phyloP scores from a whole-genome alignment of 2,888 invertebrate genomes.

The Alentia gelatinosa region DNA sequence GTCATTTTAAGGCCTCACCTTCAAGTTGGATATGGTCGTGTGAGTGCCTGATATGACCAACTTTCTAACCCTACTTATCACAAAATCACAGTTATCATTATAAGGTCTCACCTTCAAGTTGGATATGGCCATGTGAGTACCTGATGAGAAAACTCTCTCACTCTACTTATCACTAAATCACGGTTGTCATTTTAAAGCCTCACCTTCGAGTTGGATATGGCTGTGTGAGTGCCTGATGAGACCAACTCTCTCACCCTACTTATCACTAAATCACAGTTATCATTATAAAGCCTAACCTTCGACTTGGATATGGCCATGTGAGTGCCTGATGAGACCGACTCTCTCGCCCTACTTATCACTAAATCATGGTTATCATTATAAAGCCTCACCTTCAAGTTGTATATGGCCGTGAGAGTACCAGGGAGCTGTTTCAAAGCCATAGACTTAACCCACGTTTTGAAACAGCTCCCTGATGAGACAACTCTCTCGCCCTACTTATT shows the following conservation, averaged over 20 bases:
- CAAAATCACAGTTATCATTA: too few species aligned
- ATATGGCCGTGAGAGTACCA: too few species aligned
- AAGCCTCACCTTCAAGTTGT: constrained; percentile 72
- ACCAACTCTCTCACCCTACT: constrained; percentile 58
- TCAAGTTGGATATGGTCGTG: too few species aligned
- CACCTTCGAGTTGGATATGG: constrained; percentile 76
- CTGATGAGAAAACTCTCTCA: too few species aligned
- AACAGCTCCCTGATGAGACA: too few species aligned
- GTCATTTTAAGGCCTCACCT: too few species aligned
- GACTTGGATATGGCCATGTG: constrained; percentile 70
- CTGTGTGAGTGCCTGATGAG: constrained; percentile 68
- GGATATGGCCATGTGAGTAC: too few species aligned
- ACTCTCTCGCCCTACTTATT: too few species aligned
- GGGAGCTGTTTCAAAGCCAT: too few species aligned
- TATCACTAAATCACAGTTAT: not conserved
- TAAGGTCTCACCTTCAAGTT: not conserved
- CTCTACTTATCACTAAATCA: not conserved
- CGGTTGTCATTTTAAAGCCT: not conserved
- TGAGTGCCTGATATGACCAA: too few species aligned
- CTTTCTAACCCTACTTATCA: too few species aligned
- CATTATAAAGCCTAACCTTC: constrained; percentile 69
- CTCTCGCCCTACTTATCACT: not conserved
- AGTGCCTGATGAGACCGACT: constrained; percentile 68
- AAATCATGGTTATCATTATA: not conserved
- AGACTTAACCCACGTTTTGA: too few species aligned